Conservation (phyloP, 1,140 invertebrate species). For the Drosophila takahashii region DNA sequence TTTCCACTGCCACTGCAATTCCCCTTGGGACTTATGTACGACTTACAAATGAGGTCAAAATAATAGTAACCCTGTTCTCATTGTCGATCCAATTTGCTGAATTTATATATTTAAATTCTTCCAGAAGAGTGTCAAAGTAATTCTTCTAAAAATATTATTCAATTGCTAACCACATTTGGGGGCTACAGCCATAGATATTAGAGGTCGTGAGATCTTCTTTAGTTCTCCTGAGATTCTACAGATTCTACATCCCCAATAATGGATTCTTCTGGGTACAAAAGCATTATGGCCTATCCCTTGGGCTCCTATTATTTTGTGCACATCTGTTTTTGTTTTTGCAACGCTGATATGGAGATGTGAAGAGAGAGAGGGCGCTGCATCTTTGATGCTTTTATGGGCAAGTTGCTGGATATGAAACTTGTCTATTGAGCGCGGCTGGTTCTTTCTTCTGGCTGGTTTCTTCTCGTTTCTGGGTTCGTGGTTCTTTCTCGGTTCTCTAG, state of each 20-base stretch:
- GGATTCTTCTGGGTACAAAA: neutral
- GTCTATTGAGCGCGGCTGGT: constrained; percentile 54
- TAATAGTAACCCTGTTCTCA: constrained; percentile 18
- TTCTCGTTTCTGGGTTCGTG: constrained; percentile 15
- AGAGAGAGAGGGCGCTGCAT: constrained; percentile 25
- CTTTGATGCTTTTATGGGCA: constrained; percentile 47
- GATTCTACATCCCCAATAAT: neutral
- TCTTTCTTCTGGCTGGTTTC: constrained; percentile 45
- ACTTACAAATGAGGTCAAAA: constrained; percentile 19
- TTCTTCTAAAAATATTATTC: neutral
- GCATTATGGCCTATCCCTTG: neutral
- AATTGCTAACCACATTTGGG: neutral
- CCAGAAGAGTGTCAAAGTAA: neutral
- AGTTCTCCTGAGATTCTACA: neutral
- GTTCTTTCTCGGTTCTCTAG: neutral
- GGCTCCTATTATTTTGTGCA: constrained; percentile 28
- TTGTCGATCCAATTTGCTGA: constrained; percentile 9
- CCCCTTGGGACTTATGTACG: constrained; percentile 3
- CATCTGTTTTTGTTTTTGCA: constrained; percentile 19
- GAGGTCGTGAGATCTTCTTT: neutral
- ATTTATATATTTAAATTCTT: constrained; percentile 6
- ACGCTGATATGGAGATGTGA: constrained; percentile 1
- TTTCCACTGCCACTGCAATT: constrained; percentile 5
- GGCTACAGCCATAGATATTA: neutral
- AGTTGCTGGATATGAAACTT: constrained; percentile 59